Percentiles rank a stretch among this genome's conserved stretches.
These are phyloP conservation scores for Hermetia illucens DNA, from an alignment of 1,140 invertebrate genomes.

Conservation along the genomic window DNA sequence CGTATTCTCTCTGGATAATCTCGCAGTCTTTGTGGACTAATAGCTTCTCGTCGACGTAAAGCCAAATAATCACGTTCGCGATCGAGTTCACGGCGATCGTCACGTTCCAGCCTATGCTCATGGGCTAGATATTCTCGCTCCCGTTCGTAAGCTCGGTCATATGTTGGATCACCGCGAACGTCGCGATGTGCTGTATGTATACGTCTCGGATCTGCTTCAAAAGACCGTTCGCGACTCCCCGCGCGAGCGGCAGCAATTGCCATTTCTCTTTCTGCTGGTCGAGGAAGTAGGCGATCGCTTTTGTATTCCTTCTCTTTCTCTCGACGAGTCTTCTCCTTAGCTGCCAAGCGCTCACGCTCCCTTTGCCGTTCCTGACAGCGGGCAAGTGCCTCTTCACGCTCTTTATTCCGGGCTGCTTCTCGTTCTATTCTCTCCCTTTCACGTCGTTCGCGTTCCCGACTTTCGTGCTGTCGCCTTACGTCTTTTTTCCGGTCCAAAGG, in stretches of 20 bases:
- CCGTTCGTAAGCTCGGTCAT: constrained; percentile 18
- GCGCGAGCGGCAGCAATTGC: constrained; percentile 10
- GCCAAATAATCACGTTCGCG: constrained; percentile 14
- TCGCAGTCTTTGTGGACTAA: constrained; percentile 17
- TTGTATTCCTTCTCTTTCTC: constrained; percentile 25
- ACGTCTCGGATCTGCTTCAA: constrained; percentile 13
- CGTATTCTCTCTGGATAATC: constrained; percentile 14
- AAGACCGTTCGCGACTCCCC: constrained; percentile 20
- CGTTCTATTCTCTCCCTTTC: constrained; percentile 29
- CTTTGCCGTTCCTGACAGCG: constrained; percentile 40
- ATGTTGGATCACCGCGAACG: constrained; percentile 14
- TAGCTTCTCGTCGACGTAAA: constrained; percentile 12
- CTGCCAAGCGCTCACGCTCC: constrained; percentile 43
- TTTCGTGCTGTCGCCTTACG: constrained; percentile 28
- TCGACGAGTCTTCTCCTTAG: constrained; percentile 29
- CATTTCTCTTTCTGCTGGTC: constrained; percentile 19
- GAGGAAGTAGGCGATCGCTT: constrained; percentile 8
- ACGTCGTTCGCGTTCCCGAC: constrained; percentile 34
- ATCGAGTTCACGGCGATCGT: constrained; percentile 18
- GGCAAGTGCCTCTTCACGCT: constrained; percentile 39
- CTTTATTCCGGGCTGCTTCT: constrained; percentile 38
- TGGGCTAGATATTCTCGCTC: constrained; percentile 16
- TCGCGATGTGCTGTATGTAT: constrained; percentile 10
- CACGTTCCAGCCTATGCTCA: constrained; percentile 14
- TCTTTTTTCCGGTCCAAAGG: constrained; percentile 5